phyloP scores from a whole-genome alignment of 2,113 vertebrate genomes.

The Oxygymnocypris stewartii region DNA sequence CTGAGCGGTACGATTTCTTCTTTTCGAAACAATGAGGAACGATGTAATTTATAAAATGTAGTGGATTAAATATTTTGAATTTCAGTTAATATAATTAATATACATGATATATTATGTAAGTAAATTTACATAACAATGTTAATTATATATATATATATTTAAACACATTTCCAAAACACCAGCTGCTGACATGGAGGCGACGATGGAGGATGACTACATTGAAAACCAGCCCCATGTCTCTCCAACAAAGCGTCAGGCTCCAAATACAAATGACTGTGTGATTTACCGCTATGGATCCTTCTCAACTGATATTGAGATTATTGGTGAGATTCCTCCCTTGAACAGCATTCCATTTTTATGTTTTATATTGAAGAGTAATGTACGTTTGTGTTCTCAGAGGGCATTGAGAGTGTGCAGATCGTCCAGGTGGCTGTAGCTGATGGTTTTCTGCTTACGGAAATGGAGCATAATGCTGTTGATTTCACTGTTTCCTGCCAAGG shows the following conservation, averaged over 20 bases:
- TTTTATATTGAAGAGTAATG: neutral
- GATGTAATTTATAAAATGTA: neutral
- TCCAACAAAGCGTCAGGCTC: slow-evolving; percentile 75
- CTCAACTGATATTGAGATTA: slow-evolving; percentile 79
- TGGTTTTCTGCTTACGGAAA: slow-evolving; percentile 57
- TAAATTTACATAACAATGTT: neutral
- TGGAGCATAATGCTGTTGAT: slow-evolving; percentile 78
- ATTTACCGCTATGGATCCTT: slow-evolving; percentile 91
- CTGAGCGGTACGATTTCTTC: neutral
- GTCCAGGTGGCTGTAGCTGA: slow-evolving; percentile 77
- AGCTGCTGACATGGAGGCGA: slow-evolving; percentile 48
- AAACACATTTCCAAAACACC: slow-evolving; percentile 33
- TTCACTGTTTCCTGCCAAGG: slow-evolving; percentile 88
- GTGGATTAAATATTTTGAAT: neutral
- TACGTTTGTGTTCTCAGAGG: slow-evolving; percentile 76
- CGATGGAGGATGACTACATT: slow-evolving; percentile 40
- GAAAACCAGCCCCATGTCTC: slow-evolving; percentile 53
- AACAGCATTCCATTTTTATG: neutral
- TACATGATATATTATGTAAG: neutral
- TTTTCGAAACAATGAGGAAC: neutral
- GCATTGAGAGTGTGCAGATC: slow-evolving; percentile 86
- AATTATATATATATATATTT: neutral
- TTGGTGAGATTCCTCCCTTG: slow-evolving; percentile 77
- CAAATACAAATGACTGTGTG: slow-evolving; percentile 74
- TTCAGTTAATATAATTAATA: neutral